Base-by-base conservation (phyloP, 1,140 invertebrate genomes). In the Drosophila ambigua region DNA sequence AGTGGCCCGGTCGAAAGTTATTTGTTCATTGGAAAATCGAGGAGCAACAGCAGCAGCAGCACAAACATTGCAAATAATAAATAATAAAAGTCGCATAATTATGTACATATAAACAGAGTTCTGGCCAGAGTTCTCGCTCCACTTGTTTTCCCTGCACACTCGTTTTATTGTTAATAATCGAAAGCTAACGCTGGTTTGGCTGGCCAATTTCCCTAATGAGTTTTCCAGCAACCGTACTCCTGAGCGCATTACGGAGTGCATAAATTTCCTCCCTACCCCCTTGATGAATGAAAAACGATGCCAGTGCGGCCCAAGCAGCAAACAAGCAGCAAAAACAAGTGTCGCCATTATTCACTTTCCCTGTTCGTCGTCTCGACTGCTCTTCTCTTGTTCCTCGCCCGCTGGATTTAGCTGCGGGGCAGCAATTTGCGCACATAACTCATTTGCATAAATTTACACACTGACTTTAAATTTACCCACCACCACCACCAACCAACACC, bases 401-500 rank as follows among this genome's bases (percentile, higher is more conserved):
- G 23, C 49, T 45, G 66, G 66, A 69, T 62, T 66, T 50, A 52
- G 62, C 45, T 87, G 79, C 66, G 83, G 83, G 79, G 74, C 79
- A 82, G 79, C 79, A 88, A 88, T 88, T 88, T 88, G 83, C 66
- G 72, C 79, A 83, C 83, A 88, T 88, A 88, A 88, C 83, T 88
- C 83, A 88, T 88, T 88, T 88, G 79, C 83, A 88, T 88, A 88
- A 88, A 88, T 88, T 88, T 88, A 83, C 84, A 88, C 76, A 83
- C 79, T 79, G 79, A 79, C 75, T 82, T 69, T 28, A 55, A 79
- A 71, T 82, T 69, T 39, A 55, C 31, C 31, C 31, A 4, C 7
- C 35, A 49, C 44, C 71, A 62, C 59, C 50, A 51, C n/a, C 68
- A 20, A 20, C 50, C 44, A 67, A n/a, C 71, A 62, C 59, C 50